Percentiles rank a stretch among this genome's conserved stretches.
phyloP scores from a whole-genome alignment of 2,113 vertebrate genomes.

The Cyanoderma ruficeps region DNA sequence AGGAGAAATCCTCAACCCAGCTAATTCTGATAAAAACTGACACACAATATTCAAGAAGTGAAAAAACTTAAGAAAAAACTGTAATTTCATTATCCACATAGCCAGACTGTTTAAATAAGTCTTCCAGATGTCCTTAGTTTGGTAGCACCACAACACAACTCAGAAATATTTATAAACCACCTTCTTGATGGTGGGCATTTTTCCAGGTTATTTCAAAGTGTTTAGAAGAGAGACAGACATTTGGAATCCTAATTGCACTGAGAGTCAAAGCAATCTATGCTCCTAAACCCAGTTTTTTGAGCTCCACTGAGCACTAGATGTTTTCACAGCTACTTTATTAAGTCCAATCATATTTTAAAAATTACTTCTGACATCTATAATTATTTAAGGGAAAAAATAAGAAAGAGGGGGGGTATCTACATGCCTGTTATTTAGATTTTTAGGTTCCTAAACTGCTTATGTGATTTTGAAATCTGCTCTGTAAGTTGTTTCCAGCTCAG shows the following conservation, averaged over 20 bases:
- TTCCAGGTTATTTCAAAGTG: neutral
- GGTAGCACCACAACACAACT: neutral
- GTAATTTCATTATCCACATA: neutral
- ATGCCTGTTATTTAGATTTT: neutral
- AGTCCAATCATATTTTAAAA: accelerated
- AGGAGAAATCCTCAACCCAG: neutral
- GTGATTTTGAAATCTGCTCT: neutral
- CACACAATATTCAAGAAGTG: neutral
- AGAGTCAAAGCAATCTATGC: neutral
- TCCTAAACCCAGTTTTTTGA: neutral
- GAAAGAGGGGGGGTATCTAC: accelerated
- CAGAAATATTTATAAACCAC: neutral
- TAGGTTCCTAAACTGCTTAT: neutral
- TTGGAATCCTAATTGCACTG: neutral
- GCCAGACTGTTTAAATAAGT: neutral
- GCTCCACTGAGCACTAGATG: neutral
- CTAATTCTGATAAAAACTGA: neutral
- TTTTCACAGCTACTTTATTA: neutral
- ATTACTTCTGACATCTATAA: neutral
- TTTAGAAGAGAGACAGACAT: neutral
- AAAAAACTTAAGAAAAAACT: neutral
- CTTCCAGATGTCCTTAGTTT: neutral
- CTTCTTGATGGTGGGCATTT: neutral
- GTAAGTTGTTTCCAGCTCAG: neutral
- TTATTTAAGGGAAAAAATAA: neutral